Conservation (phyloP, 2,888 invertebrate species). For the Drosophila sordidula region DNA sequence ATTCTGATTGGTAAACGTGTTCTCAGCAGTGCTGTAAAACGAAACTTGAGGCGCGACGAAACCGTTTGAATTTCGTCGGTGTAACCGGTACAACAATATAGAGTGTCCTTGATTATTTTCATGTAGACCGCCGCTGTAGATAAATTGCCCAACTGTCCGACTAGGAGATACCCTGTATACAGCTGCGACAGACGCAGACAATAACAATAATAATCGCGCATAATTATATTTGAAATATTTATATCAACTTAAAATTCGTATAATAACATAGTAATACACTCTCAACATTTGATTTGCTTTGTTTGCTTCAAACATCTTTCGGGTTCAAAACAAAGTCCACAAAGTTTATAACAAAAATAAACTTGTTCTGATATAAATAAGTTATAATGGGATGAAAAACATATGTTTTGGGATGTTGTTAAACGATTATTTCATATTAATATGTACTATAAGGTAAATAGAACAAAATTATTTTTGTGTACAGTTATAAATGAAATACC, state of each 20-base stretch:
- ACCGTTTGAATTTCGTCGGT: too few species aligned
- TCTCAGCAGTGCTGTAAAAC: neutral
- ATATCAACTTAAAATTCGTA: neutral
- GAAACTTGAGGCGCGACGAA: too few species aligned
- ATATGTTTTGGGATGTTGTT: neutral
- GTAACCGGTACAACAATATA: neutral
- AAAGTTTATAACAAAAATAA: too few species aligned
- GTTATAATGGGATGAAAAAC: neutral
- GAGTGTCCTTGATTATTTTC: neutral
- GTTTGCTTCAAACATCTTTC: neutral
- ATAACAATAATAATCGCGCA: neutral
- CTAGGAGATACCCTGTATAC: too few species aligned
- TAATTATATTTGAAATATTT: neutral
- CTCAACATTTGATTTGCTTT: neutral
- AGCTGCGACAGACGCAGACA: too few species aligned
- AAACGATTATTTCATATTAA: neutral
- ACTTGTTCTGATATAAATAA: neutral
- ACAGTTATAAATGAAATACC: constrained; percentile 2
- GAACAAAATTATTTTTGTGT: too few species aligned
- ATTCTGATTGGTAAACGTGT: neutral
- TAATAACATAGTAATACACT: neutral
- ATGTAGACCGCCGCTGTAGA: too few species aligned
- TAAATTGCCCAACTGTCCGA: neutral
- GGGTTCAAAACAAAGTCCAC: neutral
- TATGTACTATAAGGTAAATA: neutral